Base-by-base conservation (phyloP, 2,113 vertebrate species). In the Saimiri boliviensis region DNA sequence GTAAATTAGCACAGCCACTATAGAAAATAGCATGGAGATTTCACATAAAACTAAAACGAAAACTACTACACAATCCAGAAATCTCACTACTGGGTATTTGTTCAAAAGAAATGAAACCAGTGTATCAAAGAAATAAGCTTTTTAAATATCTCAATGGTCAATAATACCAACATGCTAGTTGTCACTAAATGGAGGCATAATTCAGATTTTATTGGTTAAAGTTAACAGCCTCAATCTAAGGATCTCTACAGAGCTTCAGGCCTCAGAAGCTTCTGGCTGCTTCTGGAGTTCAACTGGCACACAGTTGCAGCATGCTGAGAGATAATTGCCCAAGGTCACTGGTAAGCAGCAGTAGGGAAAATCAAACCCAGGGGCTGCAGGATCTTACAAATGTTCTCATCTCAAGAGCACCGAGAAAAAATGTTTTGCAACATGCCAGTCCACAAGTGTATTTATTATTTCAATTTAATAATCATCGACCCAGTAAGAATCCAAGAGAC, bases 361-460 rank as follows among this genome's bases (percentile, higher is more conserved):
- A 96, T 91, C 85, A 79, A 93, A 96, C 63, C 54, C 77, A 86
- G 30, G 42, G 73, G 73, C 91, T 10, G 0, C 25, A 49, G 5
- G 23, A 58, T 96, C 86, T 97, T 96, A 58, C 88, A 96, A 95
- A 85, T 94, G 89, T 94, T 96, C 95, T 94, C 77, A 94, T 95
- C 66, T 94, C 66, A 92, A 90, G 47, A 96, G 96, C 80, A 97
- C 47, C 9, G 83, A 82, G 80, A 77, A 87, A 63, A 47, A 94
- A 49, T 45, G 45, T n/a, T 92, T 96, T 92, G 52, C 77, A 97
- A 96, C 91, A 89, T 71, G 68, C 83, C 49, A 49, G 58, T 94
- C 66, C 86, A 95, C 81, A 81, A 94, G 85, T 91, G 74, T 92
- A 89, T 96, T 97, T 96, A 97, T 96, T 95, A 95, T 97, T 92